phyloP scores from a whole-genome alignment of 2,888 invertebrate species.

The Hesperia comma region DNA sequence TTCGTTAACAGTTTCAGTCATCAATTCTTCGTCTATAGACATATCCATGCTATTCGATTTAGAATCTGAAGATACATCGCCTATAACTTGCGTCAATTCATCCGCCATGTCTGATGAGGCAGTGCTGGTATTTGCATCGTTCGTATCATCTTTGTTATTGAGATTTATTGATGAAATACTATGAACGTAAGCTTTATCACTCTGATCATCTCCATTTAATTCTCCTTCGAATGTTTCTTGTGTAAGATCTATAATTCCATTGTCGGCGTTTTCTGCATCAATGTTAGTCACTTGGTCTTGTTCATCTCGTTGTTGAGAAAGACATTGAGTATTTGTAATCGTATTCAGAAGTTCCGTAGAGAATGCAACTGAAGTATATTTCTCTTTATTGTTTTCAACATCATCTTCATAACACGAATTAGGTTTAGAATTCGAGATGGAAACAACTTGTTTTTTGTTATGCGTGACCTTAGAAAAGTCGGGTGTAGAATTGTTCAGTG shows the following conservation, averaged over 20 bases:
- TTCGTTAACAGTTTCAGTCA: constrained; percentile 63
- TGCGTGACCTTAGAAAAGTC: constrained; percentile 4
- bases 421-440: constrained; percentile 8
- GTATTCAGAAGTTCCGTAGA: constrained; percentile 45
- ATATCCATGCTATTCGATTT: constrained; percentile 45
- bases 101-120: constrained; percentile 60
- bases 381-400: constrained; percentile 7
- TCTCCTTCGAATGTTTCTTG: not conserved
- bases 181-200: constrained; percentile 33
- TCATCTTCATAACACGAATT: not conserved
- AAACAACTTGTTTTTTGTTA: not conserved
- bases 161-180: constrained; percentile 53
- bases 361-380: constrained; percentile 40
- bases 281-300: too few species aligned
- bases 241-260: not conserved
- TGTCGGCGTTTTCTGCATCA: not conserved
- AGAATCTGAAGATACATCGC: constrained; percentile 52
- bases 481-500: not conserved
- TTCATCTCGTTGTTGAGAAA: constrained; percentile 1
- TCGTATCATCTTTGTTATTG: constrained; percentile 40
- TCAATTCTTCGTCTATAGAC: constrained; percentile 62
- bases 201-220: not conserved
- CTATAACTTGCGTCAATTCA: constrained; percentile 69
- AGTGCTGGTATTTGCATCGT: constrained; percentile 22
- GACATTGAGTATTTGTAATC: constrained; percentile 23